phyloP scores from a whole-genome alignment of 2,888 invertebrate species.

The Ennomos fuscantarius region DNA sequence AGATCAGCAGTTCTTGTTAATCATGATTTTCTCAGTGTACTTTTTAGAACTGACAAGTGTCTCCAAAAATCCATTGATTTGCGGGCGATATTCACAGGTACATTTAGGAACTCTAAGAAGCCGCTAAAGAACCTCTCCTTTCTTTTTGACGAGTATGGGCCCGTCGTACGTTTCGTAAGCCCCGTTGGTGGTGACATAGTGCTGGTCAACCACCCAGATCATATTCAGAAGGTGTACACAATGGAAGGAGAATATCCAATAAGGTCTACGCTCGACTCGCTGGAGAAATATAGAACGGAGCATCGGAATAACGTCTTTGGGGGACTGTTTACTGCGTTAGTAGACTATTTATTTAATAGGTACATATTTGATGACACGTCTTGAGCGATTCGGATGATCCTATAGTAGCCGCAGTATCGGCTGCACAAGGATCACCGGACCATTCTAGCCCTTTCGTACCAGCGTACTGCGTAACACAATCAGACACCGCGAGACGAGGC shows the following conservation, averaged over 20 bases:
- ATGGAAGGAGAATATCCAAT: constrained; percentile 86
- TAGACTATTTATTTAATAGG: constrained; percentile 26
- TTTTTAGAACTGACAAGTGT: too few species aligned
- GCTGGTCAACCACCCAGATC: constrained; percentile 87
- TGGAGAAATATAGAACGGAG: constrained; percentile 87
- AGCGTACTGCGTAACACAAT: too few species aligned
- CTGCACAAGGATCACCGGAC: too few species aligned
- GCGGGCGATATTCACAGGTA: constrained; percentile 46
- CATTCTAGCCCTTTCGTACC: too few species aligned
- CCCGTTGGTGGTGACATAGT: constrained; percentile 87
- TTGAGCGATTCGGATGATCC: too few species aligned
- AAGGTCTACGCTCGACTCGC: constrained; percentile 86
- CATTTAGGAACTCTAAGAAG: constrained; percentile 58
- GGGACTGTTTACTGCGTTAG: constrained; percentile 86
- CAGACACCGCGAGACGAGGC: too few species aligned
- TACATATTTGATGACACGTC: too few species aligned
- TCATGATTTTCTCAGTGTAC: too few species aligned
- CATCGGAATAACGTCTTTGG: constrained; percentile 81
- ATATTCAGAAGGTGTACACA: constrained; percentile 86
- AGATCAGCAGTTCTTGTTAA: too few species aligned
- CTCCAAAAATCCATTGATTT: too few species aligned
- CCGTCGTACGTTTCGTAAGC: constrained; percentile 87
- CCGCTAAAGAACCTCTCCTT: constrained; percentile 62
- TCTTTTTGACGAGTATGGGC: constrained; percentile 85
- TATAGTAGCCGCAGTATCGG: too few species aligned